phyloP scores from a whole-genome alignment of 2,888 invertebrate genomes.

The Stenotaenia linearis region DNA sequence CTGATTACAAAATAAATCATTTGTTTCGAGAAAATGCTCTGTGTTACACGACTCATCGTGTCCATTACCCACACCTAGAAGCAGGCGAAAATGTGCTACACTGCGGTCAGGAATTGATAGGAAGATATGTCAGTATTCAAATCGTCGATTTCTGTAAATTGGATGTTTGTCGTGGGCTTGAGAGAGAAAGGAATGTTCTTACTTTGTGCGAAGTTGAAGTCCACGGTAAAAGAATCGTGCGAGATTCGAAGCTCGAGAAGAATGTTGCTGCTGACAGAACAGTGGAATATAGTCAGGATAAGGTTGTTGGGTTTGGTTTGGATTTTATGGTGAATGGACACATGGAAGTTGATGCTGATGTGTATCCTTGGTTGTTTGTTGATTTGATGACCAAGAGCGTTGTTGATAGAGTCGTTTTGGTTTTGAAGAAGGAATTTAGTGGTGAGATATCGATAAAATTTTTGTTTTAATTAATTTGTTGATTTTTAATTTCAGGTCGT shows the following conservation, averaged over 20 bases:
- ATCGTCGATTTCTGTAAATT: not conserved
- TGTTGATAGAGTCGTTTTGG: not conserved
- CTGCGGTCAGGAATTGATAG: not conserved
- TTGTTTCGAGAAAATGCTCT: not conserved
- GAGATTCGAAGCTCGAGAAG: not conserved
- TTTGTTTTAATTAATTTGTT: no score
- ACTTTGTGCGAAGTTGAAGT: not conserved
- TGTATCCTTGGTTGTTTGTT: not conserved
- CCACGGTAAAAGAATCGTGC: not conserved
- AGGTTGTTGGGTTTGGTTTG: no score
- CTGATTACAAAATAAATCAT: not conserved
- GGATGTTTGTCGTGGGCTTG: not conserved
- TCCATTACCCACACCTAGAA: not conserved
- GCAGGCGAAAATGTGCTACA: not conserved
- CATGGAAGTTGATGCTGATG: not conserved
- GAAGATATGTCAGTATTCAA: slow-evolving; percentile 21
- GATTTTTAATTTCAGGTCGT: no score
- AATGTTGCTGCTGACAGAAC: not conserved
- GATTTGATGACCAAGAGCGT: not conserved
- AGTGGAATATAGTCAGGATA: not conserved
- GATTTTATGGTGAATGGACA: no score
- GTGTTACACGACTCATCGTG: not conserved
- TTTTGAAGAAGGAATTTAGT: no score
- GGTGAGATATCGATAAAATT: no score
- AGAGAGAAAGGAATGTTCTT: not conserved